Conservation (phyloP, 2,797 vertebrate genomes). For the Pangasius sanitwongsei region DNA sequence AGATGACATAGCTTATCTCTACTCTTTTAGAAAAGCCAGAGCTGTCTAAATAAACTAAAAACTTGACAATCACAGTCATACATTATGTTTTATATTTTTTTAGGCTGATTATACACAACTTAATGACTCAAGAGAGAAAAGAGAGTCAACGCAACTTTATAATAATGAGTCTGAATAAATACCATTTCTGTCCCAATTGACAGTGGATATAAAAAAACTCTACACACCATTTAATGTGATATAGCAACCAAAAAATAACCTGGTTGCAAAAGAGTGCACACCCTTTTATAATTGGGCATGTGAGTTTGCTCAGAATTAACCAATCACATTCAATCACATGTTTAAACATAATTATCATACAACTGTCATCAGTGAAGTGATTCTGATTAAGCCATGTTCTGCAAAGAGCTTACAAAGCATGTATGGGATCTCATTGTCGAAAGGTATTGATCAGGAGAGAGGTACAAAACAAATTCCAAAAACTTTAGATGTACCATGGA, state of each 20-base stretch:
- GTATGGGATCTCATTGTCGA: neutral
- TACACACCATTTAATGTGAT: neutral
- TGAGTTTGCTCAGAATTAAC: neutral
- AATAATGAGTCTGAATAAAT: neutral
- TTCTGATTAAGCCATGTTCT: neutral
- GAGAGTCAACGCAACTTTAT: neutral
- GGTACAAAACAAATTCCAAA: neutral
- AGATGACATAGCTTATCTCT: constrained; percentile 42
- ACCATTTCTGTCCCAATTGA: neutral
- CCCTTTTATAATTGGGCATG: no score
- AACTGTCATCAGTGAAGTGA: neutral
- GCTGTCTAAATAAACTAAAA: neutral
- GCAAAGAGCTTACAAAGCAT: neutral
- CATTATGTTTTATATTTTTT: neutral
- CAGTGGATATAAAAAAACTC: neutral
- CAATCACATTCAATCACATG: neutral
- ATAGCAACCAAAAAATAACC: neutral
- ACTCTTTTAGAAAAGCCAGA: constrained; percentile 34
- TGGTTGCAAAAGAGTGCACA: neutral
- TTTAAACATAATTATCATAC: neutral
- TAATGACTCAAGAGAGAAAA: neutral
- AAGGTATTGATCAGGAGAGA: neutral
- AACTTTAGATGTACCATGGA: neutral
- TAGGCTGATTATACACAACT: neutral
- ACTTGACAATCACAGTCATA: neutral